Evolutionary conservation across 1,140 invertebrate genomes (phyloP), one percentile per base, ranked within the genome.

Genomic region (Sesamia nonagrioides): DNA sequence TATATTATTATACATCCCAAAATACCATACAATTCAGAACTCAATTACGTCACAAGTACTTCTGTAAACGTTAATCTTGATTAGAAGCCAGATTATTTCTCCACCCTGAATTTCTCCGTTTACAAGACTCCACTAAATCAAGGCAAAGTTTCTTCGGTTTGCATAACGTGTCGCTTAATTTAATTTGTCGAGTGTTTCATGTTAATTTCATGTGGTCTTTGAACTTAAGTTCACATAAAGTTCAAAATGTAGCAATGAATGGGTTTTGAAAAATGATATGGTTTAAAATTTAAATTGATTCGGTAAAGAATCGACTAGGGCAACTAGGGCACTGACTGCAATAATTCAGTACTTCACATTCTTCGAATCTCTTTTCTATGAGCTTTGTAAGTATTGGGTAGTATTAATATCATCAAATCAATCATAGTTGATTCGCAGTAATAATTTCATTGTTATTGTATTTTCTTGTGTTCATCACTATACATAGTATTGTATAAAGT

Each of bases 111-210:
- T 68, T 18, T 63, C 35, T 21, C 9, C 42, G 63, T 48, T 68
- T 68, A 63, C 37, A 42, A 68, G 21, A 33, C 63, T 1, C 15
- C 42, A 50, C 18, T 45, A 48, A 68, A 68, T 68, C 63, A 68
- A 27, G 40, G 15, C 63, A 27, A 48, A n/a, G n/a, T n/a, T n/a
- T n/a, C n/a, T 18, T 27, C 18, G 17, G 63, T 68, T 68, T 50
- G 63, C 63, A 48, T 48, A 48, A 66, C 61, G 63, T 48, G 63
- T 27, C 21, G 40, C 18, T 48, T 66, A 45, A 68, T 68, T 68
- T 68, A 45, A 68, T 68, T 48, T 48, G 42, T 48, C 21, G 4
- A 37, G 35, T 68, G 40, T 68, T 68, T 27, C 11, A 68, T 48
- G 18, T 17, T 15, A 68, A 68, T 7, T 13, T 37, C 13, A 66